Conservation (phyloP, 37 sponge, comb jelly and placozoan genomes). For the Corticium candelabrum region DNA sequence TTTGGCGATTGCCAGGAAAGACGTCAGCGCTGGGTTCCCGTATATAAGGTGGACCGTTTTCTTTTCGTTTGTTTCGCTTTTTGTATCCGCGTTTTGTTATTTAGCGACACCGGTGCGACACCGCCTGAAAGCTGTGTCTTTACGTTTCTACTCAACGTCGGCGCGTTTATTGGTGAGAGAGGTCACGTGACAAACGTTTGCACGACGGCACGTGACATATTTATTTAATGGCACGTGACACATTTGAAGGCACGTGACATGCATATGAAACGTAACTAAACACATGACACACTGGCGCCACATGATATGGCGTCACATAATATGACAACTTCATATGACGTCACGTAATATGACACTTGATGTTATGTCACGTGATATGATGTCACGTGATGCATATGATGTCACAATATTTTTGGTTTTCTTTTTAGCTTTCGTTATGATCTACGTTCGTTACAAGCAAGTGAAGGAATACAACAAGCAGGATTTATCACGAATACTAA, state of each 20-base stretch:
- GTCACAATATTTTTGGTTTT: not conserved
- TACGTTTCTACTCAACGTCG: conserved; percentile 27
- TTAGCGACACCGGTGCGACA: conserved; percentile 54
- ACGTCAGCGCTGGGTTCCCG: not conserved
- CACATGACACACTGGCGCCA: too few species aligned
- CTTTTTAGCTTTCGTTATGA: not conserved
- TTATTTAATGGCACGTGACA: too few species aligned
- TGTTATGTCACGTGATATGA: too few species aligned
- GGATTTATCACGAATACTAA: not conserved
- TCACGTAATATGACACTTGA: too few species aligned
- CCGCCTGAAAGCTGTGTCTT: conserved; percentile 70
- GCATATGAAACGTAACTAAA: too few species aligned
- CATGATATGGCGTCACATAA: too few species aligned
- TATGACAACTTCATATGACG: too few species aligned
- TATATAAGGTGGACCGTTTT: not conserved
- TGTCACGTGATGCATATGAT: too few species aligned
- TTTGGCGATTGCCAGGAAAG: not conserved
- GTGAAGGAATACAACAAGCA: conserved; percentile 3
- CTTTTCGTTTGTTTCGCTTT: too few species aligned
- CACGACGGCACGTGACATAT: too few species aligned
- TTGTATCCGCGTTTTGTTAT: not conserved
- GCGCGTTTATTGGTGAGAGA: conserved; percentile 23
- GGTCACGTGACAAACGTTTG: too few species aligned
- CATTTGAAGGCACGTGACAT: too few species aligned
- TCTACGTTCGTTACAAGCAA: conserved; percentile 10